Evolutionary conservation across 2,113 vertebrate species (phyloP).

Genomic region (Neodon shergylaensis): DNA sequence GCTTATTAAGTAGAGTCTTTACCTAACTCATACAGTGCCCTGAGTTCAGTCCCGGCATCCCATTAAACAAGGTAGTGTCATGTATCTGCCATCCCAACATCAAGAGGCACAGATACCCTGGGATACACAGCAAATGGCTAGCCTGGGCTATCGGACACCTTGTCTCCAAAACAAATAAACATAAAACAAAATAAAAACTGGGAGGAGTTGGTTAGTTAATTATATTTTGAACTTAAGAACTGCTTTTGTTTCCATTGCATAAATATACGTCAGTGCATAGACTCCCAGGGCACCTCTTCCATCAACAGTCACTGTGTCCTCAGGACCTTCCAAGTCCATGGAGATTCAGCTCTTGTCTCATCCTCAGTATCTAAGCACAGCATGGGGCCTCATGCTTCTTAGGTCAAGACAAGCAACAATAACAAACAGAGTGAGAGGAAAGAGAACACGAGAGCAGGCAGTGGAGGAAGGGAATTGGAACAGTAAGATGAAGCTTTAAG

Average conservation of each 20-base stretch:
- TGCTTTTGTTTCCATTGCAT: background rate
- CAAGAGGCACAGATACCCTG: background rate
- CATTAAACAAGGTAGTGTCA: background rate
- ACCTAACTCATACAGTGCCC: background rate
- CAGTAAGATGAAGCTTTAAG: background rate
- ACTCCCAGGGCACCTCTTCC: background rate
- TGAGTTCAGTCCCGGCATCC: background rate
- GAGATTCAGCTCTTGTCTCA: background rate
- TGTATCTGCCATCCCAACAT: background rate
- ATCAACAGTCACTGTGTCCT: background rate
- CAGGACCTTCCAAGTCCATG: background rate
- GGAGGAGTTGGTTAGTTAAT: background rate
- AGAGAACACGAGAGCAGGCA: background rate
- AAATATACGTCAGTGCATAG: background rate
- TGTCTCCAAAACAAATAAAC: background rate
- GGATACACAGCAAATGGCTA: background rate
- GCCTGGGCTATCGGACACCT: background rate
- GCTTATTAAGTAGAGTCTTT: background rate
- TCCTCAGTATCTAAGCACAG: background rate
- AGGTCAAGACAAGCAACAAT: background rate
- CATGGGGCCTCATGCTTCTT: background rate
- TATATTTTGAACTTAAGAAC: background rate
- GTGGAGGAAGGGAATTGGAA: background rate
- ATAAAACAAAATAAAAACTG: background rate
- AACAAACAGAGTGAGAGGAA: background rate